Percentiles rank a stretch among this genome's conserved stretches.
Conservation (phyloP, 2,888 invertebrate species). For the Apamea crenata region DNA sequence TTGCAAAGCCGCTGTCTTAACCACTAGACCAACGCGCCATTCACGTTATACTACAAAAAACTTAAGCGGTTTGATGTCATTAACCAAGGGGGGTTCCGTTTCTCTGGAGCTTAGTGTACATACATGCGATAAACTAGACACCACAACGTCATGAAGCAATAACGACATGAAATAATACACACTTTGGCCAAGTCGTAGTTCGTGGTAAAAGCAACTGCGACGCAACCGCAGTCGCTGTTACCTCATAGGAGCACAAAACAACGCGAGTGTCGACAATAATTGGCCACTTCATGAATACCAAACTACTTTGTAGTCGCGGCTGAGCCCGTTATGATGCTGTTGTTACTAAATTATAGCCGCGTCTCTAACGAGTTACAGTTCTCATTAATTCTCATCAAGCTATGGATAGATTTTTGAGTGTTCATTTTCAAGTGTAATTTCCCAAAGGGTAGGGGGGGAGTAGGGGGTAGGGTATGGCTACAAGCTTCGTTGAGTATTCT, state of each 20-base stretch:
- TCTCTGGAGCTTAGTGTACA: too few relatives aligned
- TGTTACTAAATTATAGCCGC: slow-evolving; percentile 57
- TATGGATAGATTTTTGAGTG: slow-evolving; percentile 56
- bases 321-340: slow-evolving; percentile 45
- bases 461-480: neutral
- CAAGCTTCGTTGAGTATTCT: neutral
- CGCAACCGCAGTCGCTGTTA: slow-evolving; percentile 8
- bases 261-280: slow-evolving; percentile 67
- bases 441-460: slow-evolving; percentile 34
- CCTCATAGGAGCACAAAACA: slow-evolving; percentile 11
- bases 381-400: slow-evolving; percentile 47
- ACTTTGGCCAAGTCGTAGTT: neutral
- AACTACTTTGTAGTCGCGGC: slow-evolving; percentile 61
- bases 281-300: slow-evolving; percentile 70
- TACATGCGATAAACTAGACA: neutral
- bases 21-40: too few relatives aligned
- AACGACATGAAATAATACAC: neutral
- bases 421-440: slow-evolving; percentile 52
- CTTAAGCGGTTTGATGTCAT: too few relatives aligned
- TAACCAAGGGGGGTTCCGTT: too few relatives aligned
- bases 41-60: too few relatives aligned
- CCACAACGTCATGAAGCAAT: neutral
- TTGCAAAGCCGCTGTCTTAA: too few relatives aligned
- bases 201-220: slow-evolving; percentile 21
- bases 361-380: slow-evolving; percentile 39